Evolutionary conservation across 2,113 vertebrate genomes (phyloP).

Genomic region (Chionis minor): DNA sequence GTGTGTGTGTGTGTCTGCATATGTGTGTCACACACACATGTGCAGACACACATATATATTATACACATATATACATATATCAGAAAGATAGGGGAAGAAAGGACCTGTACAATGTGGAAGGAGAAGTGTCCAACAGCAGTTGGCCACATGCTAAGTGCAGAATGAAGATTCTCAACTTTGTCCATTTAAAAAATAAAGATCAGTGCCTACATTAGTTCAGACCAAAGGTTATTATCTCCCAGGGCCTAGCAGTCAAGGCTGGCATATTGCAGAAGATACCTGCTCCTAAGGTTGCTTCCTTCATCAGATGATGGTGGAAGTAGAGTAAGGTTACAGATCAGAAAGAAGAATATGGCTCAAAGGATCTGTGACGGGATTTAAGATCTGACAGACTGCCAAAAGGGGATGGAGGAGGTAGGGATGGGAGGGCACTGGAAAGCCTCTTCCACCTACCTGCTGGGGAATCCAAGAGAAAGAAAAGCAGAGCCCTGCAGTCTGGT

Average conservation of each 20-base stretch:
- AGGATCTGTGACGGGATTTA: background rate
- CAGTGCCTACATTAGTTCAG: background rate
- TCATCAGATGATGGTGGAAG: background rate
- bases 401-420: background rate
- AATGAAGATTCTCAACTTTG: slow-evolving; percentile 50
- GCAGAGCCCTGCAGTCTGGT: background rate
- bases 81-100: background rate
- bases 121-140: slow-evolving; percentile 27
- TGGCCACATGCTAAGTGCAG: slow-evolving; percentile 36
- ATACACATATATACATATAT: background rate
- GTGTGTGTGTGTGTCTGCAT: background rate
- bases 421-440: background rate
- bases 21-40: background rate
- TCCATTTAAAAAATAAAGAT: background rate
- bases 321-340: background rate
- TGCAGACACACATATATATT: background rate
- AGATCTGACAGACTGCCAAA: background rate
- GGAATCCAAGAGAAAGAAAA: background rate
- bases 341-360: background rate
- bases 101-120: background rate
- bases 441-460: background rate
- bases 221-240: background rate
- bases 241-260: slow-evolving; percentile 5
- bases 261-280: background rate
- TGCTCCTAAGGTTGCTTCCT: background rate